Evolutionary conservation across 2,113 vertebrate species (phyloP).

Genomic region (Tachuris rubrigastra): DNA sequence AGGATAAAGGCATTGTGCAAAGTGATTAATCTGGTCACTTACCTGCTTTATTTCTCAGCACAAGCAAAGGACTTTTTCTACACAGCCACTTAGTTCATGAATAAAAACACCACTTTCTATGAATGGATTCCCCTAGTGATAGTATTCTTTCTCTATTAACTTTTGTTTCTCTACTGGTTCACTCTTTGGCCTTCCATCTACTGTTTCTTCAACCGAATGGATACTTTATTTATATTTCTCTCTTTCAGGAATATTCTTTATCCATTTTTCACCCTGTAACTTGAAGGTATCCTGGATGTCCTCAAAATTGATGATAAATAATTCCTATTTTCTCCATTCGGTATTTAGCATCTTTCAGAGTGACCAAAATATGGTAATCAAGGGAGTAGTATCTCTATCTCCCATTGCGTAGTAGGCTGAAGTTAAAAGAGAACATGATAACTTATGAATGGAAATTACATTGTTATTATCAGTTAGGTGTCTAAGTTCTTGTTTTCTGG

Average conservation of each 20-base stretch:
- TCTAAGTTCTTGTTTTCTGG: not conserved
- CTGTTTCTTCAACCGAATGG: not conserved
- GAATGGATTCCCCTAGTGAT: not conserved
- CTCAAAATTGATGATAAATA: not conserved
- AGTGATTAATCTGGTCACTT: rapidly evolving
- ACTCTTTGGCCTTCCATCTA: not conserved
- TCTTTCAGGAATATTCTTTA: not conserved
- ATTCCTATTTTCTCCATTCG: not conserved
- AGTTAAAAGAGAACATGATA: not conserved
- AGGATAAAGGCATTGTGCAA: not conserved
- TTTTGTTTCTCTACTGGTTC: not conserved
- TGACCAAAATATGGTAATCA: not conserved
- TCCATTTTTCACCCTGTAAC: not conserved
- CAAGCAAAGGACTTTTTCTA: not conserved
- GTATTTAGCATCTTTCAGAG: not conserved
- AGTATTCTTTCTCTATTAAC: not conserved
- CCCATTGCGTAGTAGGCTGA: not conserved
- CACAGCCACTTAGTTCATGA: not conserved
- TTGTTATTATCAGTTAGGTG: not conserved
- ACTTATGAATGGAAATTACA: not conserved
- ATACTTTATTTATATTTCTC: not conserved
- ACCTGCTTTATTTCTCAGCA: not conserved
- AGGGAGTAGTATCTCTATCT: no score
- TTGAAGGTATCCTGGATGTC: not conserved
- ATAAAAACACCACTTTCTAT: not conserved